Percentiles rank a stretch among this genome's conserved stretches.
Conservation (phyloP, 2,797 vertebrate species). For the Platalea minor region DNA sequence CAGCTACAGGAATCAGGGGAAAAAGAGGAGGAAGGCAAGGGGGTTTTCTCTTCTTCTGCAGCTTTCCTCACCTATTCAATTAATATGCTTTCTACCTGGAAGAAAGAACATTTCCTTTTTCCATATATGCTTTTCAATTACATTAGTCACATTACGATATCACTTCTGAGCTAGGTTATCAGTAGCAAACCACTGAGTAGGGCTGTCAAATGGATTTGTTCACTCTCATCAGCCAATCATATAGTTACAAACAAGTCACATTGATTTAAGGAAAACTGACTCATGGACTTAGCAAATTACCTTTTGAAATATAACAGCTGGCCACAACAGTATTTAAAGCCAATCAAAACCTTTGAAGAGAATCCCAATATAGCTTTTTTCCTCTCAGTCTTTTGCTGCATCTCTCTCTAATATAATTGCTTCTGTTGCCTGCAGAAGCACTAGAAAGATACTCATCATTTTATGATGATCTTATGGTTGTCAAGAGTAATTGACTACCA, state of each 20-base stretch:
- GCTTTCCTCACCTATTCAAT: not conserved
- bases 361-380: not conserved
- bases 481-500: not conserved
- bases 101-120: not conserved
- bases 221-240: not conserved
- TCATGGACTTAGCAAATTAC: not conserved
- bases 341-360: not conserved
- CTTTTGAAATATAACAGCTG: not conserved
- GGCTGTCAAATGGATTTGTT: not conserved
- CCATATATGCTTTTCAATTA: not conserved
- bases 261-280: not conserved
- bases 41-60: not conserved
- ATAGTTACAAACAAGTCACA: not conserved
- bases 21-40: not conserved
- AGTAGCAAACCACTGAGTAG: not conserved
- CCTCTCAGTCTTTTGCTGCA: not conserved
- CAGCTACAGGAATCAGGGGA: not conserved
- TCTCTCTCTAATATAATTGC: not conserved
- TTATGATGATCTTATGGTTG: not conserved
- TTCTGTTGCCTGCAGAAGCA: not conserved
- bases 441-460: not conserved
- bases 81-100: not conserved
- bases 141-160: not conserved
- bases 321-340: not conserved
- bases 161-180: not conserved